Base-by-base conservation (phyloP, 2,797 vertebrate genomes). In the Myotis planiceps region DNA sequence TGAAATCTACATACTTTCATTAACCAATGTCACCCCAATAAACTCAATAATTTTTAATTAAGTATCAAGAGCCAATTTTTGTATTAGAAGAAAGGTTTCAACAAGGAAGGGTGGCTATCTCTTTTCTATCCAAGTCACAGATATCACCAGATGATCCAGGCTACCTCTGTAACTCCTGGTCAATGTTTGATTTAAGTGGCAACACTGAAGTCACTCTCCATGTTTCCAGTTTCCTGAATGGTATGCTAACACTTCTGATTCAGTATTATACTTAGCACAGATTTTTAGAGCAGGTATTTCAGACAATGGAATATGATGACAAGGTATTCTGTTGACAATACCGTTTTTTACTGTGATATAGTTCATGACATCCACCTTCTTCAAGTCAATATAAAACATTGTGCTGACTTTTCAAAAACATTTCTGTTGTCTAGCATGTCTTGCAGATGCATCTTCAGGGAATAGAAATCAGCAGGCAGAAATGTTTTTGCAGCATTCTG, bases 401-500 rank as follows among this genome's bases (percentile, higher is more conserved):
- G 25, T 95, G 66, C 27, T 82, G 87, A 92, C 2, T 74, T 92
- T 93, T 90, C 14, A 74, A 69, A 96, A 94, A 13, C 32, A 19
- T 16, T 14, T 79, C 47, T 65, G 29, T 88, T 66, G 68, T 81
- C 14, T 14, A 12, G 12, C 1, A 3, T 85, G 45, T 53, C 32
- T 93, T 95, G 23, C 16, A 53, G 32, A 69, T 81, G 3, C 51
- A 12, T 84, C 66, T 51, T 82, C 16, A 39, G 12, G 45, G 19
- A 95, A 79, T 0, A 71, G 47, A 1, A 89, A 80, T 34, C 16
- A 72, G 19, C 23, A 71, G n/a, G n/a, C 7, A 51, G 53, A 92
- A 34, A 74, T 23, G 10, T 51, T 78, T 65, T 75, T 1, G 3
- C 23, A 32, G 1, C 16, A 58, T 74, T 83, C 27, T 29, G 13